Evolutionary conservation across 2,797 vertebrate genomes (phyloP), one percentile per base, ranked within the genome.

Genomic region (Sciurus vulgaris): DNA sequence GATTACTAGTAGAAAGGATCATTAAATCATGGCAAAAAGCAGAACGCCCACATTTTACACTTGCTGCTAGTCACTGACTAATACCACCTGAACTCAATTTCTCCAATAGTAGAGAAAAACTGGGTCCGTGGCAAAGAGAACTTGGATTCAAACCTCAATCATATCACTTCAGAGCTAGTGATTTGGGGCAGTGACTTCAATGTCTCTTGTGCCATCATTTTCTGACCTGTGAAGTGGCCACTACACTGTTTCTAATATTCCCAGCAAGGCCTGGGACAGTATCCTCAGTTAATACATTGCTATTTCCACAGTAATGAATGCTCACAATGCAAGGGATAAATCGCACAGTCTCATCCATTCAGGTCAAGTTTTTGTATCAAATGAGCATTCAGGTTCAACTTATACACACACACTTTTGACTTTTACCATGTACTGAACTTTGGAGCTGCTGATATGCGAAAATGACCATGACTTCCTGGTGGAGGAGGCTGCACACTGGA

Each of bases 291-390:
- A 15, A 49, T 0, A 18, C 67, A 24, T 0, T 51, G 79, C 38
- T 95, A 13, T 82, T 44, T 92, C 93, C 35, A 9, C n/a, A 78
- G 59, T 7, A 49, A 59, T 3, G 49, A 61, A 65, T 41, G 56
- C 14, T 70, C 56, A 79, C 33, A 24, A 20, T 33, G 33, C 61
- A 61, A 1, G 2, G 14, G 14, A 54, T 61, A 76, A 76, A 77
- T 67, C 47, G 26, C 20, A 82, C 26, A 67, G 8, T 33, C 35
- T 74, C 24, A 20, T 63, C 74, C 74, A 3, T 26, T 77, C 59
- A 69, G 63, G n/a, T 38, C 44, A 91, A 56, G 69, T 61, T 82
- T 88, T 65, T 88, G 35, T 63, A 89, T 14, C 88, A 79, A 82
- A 38, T 56, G 54, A 56, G 54, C 22, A 22, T 56, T 56, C 20